Percentiles rank a stretch among this genome's conserved stretches.
phyloP scores from a whole-genome alignment of 2,888 invertebrate species.

The Ophion costatus region DNA sequence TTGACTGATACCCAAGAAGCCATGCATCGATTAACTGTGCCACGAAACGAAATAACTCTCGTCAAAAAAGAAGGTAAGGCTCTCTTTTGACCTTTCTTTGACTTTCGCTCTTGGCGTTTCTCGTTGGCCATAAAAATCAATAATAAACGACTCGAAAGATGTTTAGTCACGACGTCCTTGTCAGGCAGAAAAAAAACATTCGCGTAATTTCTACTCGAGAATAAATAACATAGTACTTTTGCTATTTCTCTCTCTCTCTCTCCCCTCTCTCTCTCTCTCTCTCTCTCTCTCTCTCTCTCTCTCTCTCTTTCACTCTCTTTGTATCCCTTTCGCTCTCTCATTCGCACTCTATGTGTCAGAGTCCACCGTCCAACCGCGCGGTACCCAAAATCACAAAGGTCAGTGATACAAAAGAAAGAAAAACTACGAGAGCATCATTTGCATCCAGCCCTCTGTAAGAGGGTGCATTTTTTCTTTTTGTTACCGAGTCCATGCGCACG shows the following conservation, averaged over 20 bases:
- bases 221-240: constrained; percentile 8
- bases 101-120: not conserved
- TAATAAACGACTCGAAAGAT: constrained; percentile 4
- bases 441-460: constrained; percentile 12
- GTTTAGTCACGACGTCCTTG: not conserved
- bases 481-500: constrained; percentile 1
- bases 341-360: constrained; percentile 76
- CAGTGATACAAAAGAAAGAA: constrained; percentile 68
- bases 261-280: not conserved
- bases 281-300: not conserved
- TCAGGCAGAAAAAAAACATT: constrained; percentile 5
- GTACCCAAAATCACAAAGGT: constrained; percentile 78
- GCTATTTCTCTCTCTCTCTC: not conserved
- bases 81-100: too few relatives aligned
- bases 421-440: constrained; percentile 50
- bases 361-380: constrained; percentile 77
- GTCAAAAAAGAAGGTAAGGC: constrained; percentile 82
- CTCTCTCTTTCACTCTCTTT: constrained; percentile 11
- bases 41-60: constrained; percentile 78
- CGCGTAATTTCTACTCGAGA: constrained; percentile 1
- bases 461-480: not conserved
- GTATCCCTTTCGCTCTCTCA: constrained; percentile 23
- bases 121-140: not conserved
- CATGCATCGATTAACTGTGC: constrained; percentile 81
- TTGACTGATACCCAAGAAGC: constrained; percentile 78